phyloP scores from a whole-genome alignment of 2,888 invertebrate genomes.

The Pseudolycoriella hygida region DNA sequence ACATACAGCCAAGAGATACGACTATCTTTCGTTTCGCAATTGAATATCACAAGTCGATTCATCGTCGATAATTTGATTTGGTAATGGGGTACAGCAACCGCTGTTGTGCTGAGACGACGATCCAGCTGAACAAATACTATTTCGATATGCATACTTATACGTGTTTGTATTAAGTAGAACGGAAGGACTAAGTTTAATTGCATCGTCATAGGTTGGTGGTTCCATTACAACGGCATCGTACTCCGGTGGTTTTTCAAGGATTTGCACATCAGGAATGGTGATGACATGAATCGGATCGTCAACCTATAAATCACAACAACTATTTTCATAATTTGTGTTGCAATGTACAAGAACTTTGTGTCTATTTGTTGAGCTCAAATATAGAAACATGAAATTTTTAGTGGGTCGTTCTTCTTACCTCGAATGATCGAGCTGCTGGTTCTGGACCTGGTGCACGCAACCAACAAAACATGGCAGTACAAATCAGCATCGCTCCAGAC shows the following conservation, averaged over 20 bases:
- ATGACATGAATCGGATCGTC: slow-evolving; percentile 49
- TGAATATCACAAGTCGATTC: neutral
- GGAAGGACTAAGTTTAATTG: slow-evolving; percentile 48
- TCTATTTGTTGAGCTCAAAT: neutral
- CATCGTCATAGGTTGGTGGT: slow-evolving; percentile 57
- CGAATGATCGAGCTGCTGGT: slow-evolving; percentile 29
- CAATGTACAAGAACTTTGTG: too few relatives aligned
- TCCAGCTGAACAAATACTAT: neutral
- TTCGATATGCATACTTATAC: neutral
- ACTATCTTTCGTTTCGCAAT: neutral
- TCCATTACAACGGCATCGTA: slow-evolving; percentile 47
- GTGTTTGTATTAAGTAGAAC: slow-evolving; percentile 29
- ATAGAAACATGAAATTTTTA: neutral
- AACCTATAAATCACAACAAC: slow-evolving; percentile 31
- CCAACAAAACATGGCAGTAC: slow-evolving; percentile 60
- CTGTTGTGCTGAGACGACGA: neutral
- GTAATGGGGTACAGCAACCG: neutral
- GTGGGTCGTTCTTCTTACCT: slow-evolving; percentile 19
- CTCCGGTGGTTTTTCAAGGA: slow-evolving; percentile 50
- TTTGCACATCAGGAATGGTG: slow-evolving; percentile 32
- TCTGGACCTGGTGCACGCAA: slow-evolving; percentile 32
- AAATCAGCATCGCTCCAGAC: slow-evolving; percentile 44
- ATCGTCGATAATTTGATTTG: too few relatives aligned
- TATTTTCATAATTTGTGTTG: too few relatives aligned
- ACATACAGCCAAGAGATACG: neutral